phyloP scores from a whole-genome alignment of 1,140 invertebrate genomes.

The Drosophila paulistorum region DNA sequence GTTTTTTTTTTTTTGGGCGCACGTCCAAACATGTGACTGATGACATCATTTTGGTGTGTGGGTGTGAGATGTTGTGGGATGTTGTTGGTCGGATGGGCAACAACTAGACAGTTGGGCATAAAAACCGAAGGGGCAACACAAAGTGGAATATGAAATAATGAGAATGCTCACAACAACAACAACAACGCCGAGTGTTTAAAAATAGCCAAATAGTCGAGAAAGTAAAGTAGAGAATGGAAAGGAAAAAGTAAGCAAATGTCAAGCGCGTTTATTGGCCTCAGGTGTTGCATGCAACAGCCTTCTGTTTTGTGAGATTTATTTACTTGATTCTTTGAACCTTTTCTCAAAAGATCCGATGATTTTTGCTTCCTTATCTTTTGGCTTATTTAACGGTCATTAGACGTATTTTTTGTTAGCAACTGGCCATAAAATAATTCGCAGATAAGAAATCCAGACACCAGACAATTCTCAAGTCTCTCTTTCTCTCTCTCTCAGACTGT shows the following conservation, averaged over 20 bases:
- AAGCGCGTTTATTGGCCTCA: slow-evolving; percentile 50
- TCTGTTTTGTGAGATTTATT: too few species aligned
- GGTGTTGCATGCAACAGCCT: slow-evolving; percentile 13
- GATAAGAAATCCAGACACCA: slow-evolving; percentile 1
- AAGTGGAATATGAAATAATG: slow-evolving; percentile 45
- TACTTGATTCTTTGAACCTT: too few species aligned
- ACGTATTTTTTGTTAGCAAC: slow-evolving; percentile 3
- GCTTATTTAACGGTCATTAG: neutral
- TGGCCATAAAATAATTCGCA: slow-evolving; percentile 13
- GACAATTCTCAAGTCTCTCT: neutral
- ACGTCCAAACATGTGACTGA: slow-evolving; percentile 74
- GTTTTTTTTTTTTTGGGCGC: slow-evolving; percentile 36
- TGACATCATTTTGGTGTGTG: slow-evolving; percentile 67
- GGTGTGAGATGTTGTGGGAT: slow-evolving; percentile 2
- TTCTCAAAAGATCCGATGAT: slow-evolving; percentile 2
- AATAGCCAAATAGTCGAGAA: slow-evolving; percentile 35
- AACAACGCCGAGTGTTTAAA: slow-evolving; percentile 36
- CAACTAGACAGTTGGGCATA: slow-evolving; percentile 59
- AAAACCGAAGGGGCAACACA: slow-evolving; percentile 17
- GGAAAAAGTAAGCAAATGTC: slow-evolving; percentile 28
- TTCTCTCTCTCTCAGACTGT: neutral
- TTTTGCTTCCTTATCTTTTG: neutral
- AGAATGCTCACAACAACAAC: slow-evolving; percentile 21
- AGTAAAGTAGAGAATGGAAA: too few species aligned
- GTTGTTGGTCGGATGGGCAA: slow-evolving; percentile 20